Conservation (phyloP, 2,113 vertebrate genomes). For the Oplegnathus fasciatus region DNA sequence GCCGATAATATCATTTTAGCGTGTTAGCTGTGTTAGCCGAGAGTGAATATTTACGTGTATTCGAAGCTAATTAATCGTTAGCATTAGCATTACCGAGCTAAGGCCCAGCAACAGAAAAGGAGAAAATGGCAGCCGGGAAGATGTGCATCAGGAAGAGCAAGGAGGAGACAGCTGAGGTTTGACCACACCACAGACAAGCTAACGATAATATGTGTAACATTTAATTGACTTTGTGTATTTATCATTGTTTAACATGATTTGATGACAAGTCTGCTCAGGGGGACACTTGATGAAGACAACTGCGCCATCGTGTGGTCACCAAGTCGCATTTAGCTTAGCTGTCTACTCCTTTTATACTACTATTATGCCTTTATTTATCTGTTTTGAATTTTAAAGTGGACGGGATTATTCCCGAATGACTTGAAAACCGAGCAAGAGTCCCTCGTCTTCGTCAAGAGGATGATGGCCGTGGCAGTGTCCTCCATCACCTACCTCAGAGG, state of each 20-base stretch:
- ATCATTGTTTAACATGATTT: neutral
- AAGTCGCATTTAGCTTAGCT: neutral
- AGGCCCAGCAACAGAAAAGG: fast-evolving
- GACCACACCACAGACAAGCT: neutral
- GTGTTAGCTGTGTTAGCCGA: too few relatives aligned
- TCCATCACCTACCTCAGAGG: slow-evolving; percentile 96
- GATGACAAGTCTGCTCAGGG: too few relatives aligned
- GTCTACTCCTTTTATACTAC: neutral
- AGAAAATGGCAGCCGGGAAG: slow-evolving; percentile 61
- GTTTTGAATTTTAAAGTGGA: slow-evolving; percentile 65
- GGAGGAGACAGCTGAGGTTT: slow-evolving; percentile 71
- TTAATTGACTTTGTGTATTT: neutral
- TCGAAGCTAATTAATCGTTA: neutral
- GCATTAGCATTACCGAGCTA: neutral
- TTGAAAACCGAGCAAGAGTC: slow-evolving; percentile 90
- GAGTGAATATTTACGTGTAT: neutral
- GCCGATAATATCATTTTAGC: fast-evolving
- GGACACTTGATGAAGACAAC: neutral
- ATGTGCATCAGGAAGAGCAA: slow-evolving; percentile 54
- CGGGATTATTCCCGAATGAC: slow-evolving; percentile 75
- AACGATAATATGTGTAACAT: neutral
- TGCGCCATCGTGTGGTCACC: slow-evolving; percentile 47
- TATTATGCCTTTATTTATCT: neutral
- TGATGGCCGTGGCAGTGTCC: slow-evolving; percentile 93
- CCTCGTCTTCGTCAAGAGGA: slow-evolving; percentile 91